Conservation (phyloP, 2,113 vertebrate genomes). For the Caranx ignobilis region DNA sequence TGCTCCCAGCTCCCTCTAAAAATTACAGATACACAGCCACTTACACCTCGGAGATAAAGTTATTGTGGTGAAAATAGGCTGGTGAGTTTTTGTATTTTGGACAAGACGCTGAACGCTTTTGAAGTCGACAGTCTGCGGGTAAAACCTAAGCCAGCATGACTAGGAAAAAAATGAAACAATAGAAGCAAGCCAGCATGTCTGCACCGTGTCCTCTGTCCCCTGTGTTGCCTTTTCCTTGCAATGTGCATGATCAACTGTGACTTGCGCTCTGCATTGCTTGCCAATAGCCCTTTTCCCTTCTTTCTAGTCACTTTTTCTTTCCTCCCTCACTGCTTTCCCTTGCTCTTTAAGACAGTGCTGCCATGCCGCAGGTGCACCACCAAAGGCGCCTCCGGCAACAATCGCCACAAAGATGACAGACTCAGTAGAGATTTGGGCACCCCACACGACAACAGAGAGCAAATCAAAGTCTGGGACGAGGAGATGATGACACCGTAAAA, state of each 20-base stretch:
- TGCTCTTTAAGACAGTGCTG: conserved; percentile 37
- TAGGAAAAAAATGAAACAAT: conserved; percentile 23
- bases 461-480: conserved; percentile 54
- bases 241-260: conserved; percentile 63
- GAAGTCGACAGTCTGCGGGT: conserved; percentile 9
- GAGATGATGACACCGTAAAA: conserved; percentile 57
- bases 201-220: conserved; percentile 37
- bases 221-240: conserved; percentile 41
- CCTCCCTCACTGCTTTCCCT: conserved; percentile 5
- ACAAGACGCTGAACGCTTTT: not conserved
- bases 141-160: conserved; percentile 22
- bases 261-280: conserved; percentile 23
- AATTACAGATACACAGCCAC: not conserved
- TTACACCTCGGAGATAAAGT: not conserved
- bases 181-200: conserved; percentile 49
- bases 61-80: not conserved
- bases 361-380: conserved; percentile 44
- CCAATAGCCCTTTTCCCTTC: conserved; percentile 19
- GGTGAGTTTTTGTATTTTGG: conserved; percentile 13
- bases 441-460: conserved; percentile 20
- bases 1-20: conserved; percentile 2
- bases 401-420: conserved; percentile 38
- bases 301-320: conserved; percentile 11
- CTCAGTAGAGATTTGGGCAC: conserved; percentile 14
- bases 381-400: conserved; percentile 16